phyloP scores from a whole-genome alignment of 2,113 vertebrate genomes.

The Poeciliopsis turrubarensis region DNA sequence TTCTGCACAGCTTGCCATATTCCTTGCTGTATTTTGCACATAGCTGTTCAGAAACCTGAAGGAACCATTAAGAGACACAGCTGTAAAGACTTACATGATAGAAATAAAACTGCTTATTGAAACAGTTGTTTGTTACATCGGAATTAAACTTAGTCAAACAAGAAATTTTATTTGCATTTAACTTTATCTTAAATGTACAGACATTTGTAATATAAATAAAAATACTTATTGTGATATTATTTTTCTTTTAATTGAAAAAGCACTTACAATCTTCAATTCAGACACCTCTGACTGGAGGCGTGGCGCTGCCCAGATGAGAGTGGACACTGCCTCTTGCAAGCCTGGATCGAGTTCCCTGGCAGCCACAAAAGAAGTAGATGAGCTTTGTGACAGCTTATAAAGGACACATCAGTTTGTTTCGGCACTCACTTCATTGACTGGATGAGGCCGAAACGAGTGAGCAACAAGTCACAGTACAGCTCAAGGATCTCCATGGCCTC shows the following conservation, averaged over 20 bases:
- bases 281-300: constrained; percentile 92
- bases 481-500: constrained; percentile 99
- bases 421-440: constrained; percentile 97
- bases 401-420: background rate
- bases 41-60: constrained; percentile 94
- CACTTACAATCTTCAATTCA: constrained; percentile 93
- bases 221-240: background rate
- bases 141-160: background rate
- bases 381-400: background rate
- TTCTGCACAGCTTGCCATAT: constrained; percentile 95
- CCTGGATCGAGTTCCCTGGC: constrained; percentile 93
- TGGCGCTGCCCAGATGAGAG: constrained; percentile 96
- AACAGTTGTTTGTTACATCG: constrained; percentile 24
- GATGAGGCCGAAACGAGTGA: constrained; percentile 95
- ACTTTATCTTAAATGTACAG: background rate
- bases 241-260: constrained; percentile 60
- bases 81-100: background rate
- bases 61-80: background rate
- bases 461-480: constrained; percentile 93
- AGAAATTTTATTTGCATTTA: background rate
- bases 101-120: background rate
- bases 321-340: constrained; percentile 94
- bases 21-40: constrained; percentile 99
- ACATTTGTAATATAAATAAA: background rate
- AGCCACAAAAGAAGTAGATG: constrained; percentile 9